Evolutionary conservation across 1,140 invertebrate genomes (phyloP), one percentile per base, ranked within the genome.

Genomic region (Phocides pigmalion): DNA sequence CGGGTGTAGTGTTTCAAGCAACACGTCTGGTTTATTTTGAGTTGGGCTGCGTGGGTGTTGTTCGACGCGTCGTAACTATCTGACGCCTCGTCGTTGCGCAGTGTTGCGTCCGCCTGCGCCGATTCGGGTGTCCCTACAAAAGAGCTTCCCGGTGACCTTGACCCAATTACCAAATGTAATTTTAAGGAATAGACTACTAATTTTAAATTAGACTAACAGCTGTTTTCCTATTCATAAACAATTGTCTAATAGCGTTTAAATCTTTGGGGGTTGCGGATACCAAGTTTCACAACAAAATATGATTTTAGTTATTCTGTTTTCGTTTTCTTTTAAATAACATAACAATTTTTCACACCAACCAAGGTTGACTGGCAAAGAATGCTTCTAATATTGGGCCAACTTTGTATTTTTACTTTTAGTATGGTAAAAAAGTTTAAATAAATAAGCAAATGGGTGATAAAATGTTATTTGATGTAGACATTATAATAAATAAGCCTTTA

Each of bases 1-100:
- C 66, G 70, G 81, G 87, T 87, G 77, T 89, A 83, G 70, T 80
- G 81, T 89, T 89, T 84, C 87, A 79, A 73, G 68, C 68, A 74
- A 69, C 68, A 69, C 75, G 84, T 86, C 82, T 79, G 82, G 87
- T 87, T 86, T 89, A 89, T 89, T 89, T 89, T 68, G 68, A 80
- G 82, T 51, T 62, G 64, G 51, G 12, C 25, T 37, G 82, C 76
- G 84, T 85, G 76, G 86, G 85, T 66, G 73, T 68, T 42, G 49
- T 19, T 50, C 47, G 16, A 14, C 32, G 66, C 44, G 64, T 49
- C 53, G 32, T 50, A 54, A 58, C 44, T 66, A 65, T 73, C 64
- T 74, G 67, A 66, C 35, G 66, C 25, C 46, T 20, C 61, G 54
- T 47, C 47, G 47, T n/a, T n/a, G n/a, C n/a, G 56, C 58, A 58